Evolutionary conservation across 2,797 vertebrate genomes (phyloP).

Genomic region (Clarias pachynema): DNA sequence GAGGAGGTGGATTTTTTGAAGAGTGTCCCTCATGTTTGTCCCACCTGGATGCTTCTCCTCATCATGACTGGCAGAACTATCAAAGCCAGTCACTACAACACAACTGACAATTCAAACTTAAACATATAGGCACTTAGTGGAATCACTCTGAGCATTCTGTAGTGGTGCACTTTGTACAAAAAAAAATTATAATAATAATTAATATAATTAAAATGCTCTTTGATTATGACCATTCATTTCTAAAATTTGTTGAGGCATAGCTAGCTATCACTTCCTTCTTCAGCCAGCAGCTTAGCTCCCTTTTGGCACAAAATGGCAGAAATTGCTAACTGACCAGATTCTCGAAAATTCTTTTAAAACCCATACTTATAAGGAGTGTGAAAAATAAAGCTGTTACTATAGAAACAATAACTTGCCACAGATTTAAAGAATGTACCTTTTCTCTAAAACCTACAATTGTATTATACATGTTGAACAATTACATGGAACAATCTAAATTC

Average conservation of each 20-base stretch:
- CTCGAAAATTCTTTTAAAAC: not conserved
- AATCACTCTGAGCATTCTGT: not conserved
- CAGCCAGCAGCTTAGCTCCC: not conserved
- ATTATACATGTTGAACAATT: not conserved
- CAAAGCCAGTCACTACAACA: conserved; percentile 1
- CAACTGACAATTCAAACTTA: not conserved
- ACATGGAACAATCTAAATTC: not conserved
- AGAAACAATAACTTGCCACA: not conserved
- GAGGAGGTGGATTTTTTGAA: not conserved
- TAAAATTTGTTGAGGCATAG: not conserved
- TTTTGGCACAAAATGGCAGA: not conserved
- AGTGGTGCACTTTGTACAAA: not conserved
- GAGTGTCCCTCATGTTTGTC: not conserved
- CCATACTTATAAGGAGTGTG: not conserved
- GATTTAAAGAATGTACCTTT: not conserved
- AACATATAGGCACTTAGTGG: not conserved
- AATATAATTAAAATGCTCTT: not conserved
- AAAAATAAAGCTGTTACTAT: not conserved
- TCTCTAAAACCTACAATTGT: not conserved
- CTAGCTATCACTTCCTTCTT: not conserved
- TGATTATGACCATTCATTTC: not conserved
- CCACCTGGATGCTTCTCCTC: not conserved
- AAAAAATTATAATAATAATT: not conserved
- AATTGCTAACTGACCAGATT: not conserved
- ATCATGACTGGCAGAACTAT: not conserved